Conservation (phyloP, 2,888 invertebrate genomes). For the Zhuqinia jingwanae region DNA sequence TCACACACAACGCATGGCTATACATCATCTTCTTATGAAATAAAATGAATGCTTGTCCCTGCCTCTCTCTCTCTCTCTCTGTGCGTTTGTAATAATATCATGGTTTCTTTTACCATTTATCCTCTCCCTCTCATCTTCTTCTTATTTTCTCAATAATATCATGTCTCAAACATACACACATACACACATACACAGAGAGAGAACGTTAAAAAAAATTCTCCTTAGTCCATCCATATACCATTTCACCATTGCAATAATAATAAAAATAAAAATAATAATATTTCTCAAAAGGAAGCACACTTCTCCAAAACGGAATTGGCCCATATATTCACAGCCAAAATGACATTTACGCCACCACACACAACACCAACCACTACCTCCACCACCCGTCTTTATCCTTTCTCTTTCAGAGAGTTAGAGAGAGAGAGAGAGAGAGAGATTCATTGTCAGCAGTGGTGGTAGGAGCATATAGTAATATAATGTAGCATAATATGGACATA, state of each 20-base stretch:
- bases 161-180: conserved; percentile 64
- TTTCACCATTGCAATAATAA: too few relatives aligned
- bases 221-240: conserved; percentile 64
- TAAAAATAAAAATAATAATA: conserved; percentile 26
- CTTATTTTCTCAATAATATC: conserved; percentile 70
- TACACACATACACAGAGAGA: too few relatives aligned
- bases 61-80: too few relatives aligned
- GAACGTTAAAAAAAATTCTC: too few relatives aligned
- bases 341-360: conserved; percentile 73
- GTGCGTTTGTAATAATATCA: conserved; percentile 44
- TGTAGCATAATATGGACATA: too few relatives aligned
- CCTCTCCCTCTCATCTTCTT: conserved; percentile 50
- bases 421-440: conserved; percentile 37
- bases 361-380: not conserved
- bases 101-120: conserved; percentile 35
- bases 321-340: conserved; percentile 76
- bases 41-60: conserved; percentile 14
- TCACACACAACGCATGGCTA: conserved; percentile 19
- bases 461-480: too few relatives aligned
- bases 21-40: conserved; percentile 56
- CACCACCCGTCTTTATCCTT: conserved; percentile 37
- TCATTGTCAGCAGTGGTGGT: conserved; percentile 68
- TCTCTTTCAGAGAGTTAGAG: too few relatives aligned
- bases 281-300: conserved; percentile 57
- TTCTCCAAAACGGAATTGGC: conserved; percentile 70